These are phyloP conservation scores for Pteronura brasiliensis DNA, from an alignment of 2,113 vertebrate genomes.

Conservation along the genomic window DNA sequence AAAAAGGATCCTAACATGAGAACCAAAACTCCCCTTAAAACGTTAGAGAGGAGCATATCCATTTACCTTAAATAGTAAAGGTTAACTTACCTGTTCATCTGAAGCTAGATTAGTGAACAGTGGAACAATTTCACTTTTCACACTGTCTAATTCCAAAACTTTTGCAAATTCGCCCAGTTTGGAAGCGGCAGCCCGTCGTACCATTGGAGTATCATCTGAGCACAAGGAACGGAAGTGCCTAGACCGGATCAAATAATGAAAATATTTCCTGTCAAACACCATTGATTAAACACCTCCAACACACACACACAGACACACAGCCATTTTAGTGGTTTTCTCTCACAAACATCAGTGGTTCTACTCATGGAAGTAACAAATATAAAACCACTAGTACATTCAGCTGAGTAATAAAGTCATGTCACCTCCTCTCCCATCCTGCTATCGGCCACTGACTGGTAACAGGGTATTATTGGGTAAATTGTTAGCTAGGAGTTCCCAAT, in stretches of 20 bases:
- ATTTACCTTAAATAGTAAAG: not conserved
- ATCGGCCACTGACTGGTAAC: not conserved
- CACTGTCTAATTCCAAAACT: constrained; percentile 92
- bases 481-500: not conserved
- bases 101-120: constrained; percentile 92
- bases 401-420: not conserved
- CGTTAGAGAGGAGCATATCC: not conserved
- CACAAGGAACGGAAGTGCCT: constrained; percentile 93
- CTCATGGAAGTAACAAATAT: not conserved
- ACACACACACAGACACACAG: not conserved
- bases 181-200: constrained; percentile 92
- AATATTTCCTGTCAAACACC: not conserved
- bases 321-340: not conserved
- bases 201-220: constrained; percentile 94
- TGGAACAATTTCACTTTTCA: constrained; percentile 94
- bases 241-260: constrained; percentile 30
- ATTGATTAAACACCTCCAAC: not conserved
- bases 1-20: not conserved
- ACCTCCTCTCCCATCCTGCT: not conserved
- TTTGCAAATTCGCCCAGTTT: constrained; percentile 95
- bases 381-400: not conserved
- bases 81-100: constrained; percentile 89
- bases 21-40: not conserved
- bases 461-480: not conserved
- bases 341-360: not conserved